These are phyloP conservation scores for Rhabdomys pumilio DNA, from an alignment of 2,797 vertebrate species.

Conservation along the genomic window DNA sequence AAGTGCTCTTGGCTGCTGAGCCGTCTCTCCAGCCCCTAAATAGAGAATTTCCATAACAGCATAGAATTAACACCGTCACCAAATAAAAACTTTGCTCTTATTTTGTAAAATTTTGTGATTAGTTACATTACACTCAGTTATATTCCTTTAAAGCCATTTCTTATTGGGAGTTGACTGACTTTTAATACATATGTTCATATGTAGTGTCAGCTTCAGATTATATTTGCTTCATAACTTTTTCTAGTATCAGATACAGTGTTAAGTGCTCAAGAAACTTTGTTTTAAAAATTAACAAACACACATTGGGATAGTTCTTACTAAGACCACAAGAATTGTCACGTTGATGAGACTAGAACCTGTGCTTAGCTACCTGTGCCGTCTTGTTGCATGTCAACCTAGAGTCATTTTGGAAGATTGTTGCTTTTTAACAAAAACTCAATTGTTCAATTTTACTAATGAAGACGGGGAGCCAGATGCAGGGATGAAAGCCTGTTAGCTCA, in stretches of 20 bases:
- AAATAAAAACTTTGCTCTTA: conserved; percentile 48
- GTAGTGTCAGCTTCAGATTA: conserved; percentile 24
- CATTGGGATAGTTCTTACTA: conserved; percentile 4
- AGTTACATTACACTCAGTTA: conserved; percentile 6
- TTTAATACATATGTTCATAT: conserved; percentile 28
- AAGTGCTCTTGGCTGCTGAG: not conserved
- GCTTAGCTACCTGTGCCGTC: not conserved
- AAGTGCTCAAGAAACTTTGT: conserved; percentile 42
- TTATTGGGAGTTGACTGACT: conserved; percentile 24
- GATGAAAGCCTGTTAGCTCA: not conserved
- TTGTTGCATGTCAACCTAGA: not conserved
- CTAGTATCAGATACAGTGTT: conserved; percentile 16
- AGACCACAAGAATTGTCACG: conserved; percentile 47
- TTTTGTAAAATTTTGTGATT: conserved; percentile 40
- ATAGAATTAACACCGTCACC: conserved; percentile 14
- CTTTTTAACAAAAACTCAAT: not conserved
- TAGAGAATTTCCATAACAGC: conserved; percentile 43
- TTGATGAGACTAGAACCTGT: not conserved
- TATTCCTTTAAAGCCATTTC: conserved; percentile 24
- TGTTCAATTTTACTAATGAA: not conserved
- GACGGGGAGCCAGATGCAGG: not conserved
- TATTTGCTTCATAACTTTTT: conserved; percentile 21
- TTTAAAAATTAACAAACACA: conserved; percentile 23
- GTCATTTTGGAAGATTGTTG: not conserved
- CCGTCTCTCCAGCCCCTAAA: not conserved